Percentiles rank a stretch among this genome's conserved stretches.
Evolutionary conservation across 1,140 invertebrate genomes (phyloP).

Genomic region (Conus betulinus): DNA sequence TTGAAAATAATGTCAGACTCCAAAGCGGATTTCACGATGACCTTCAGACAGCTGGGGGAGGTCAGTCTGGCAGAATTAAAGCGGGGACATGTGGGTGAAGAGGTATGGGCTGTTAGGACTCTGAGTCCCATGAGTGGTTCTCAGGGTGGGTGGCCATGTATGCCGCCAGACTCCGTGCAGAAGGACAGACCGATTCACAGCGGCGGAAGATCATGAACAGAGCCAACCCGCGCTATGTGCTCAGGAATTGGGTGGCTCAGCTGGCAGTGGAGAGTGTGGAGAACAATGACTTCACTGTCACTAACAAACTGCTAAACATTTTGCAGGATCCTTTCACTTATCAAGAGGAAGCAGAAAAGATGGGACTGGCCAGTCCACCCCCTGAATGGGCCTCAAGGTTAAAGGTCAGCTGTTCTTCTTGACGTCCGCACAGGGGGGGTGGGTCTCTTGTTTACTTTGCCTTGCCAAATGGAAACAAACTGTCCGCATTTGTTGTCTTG

Average conservation of each 20-base stretch:
- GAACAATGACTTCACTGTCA: conserved; percentile 77
- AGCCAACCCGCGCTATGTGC: conserved; percentile 79
- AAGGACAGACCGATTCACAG: conserved; percentile 57
- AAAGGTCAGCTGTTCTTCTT: conserved; percentile 79
- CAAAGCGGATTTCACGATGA: conserved; percentile 81
- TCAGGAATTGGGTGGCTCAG: conserved; percentile 82
- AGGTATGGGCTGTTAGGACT: conserved; percentile 56
- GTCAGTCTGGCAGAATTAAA: conserved; percentile 67
- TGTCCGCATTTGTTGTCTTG: no score
- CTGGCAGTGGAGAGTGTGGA: conserved; percentile 80
- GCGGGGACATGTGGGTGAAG: conserved; percentile 38
- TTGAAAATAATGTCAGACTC: conserved; percentile 81
- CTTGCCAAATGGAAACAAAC: no score
- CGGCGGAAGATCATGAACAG: conserved; percentile 77
- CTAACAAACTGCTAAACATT: conserved; percentile 53
- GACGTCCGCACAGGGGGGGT: neutral
- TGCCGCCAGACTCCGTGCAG: conserved; percentile 42
- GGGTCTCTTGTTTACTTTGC: neutral
- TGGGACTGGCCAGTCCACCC: conserved; percentile 77
- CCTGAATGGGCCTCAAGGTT: conserved; percentile 79
- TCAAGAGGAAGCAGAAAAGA: conserved; percentile 76
- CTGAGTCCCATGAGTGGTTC: conserved; percentile 66
- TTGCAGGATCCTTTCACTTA: conserved; percentile 57
- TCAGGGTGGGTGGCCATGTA: conserved; percentile 68
- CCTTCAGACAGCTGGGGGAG: conserved; percentile 79